Percentiles rank a stretch among this genome's conserved stretches.
These are phyloP conservation scores for Luperina testacea DNA, from an alignment of 2,888 invertebrate species.

Conservation along the genomic window DNA sequence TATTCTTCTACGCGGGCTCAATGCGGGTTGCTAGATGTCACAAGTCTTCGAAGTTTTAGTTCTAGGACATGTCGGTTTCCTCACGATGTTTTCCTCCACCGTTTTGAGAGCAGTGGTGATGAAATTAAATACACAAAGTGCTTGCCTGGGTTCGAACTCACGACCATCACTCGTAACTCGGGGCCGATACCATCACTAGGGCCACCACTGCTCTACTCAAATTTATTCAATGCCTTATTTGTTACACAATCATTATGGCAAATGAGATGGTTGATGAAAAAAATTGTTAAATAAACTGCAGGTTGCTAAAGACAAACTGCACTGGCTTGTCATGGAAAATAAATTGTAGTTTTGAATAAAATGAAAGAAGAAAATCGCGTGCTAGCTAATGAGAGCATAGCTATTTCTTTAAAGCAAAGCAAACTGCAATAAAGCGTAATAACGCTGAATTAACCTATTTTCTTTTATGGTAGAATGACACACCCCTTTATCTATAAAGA, in stretches of 20 bases:
- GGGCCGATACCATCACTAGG: too few relatives aligned
- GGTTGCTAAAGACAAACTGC: slow-evolving; percentile 1
- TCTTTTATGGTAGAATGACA: neutral
- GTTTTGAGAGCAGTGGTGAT: too few relatives aligned
- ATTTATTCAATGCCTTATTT: neutral
- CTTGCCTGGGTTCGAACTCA: too few relatives aligned
- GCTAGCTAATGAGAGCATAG: slow-evolving; percentile 29
- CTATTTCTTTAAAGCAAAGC: slow-evolving; percentile 25
- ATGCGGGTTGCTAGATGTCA: too few relatives aligned
- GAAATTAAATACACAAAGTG: too few relatives aligned
- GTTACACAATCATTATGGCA: neutral
- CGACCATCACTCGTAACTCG: too few relatives aligned
- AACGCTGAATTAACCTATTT: slow-evolving; percentile 16
- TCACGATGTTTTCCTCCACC: too few relatives aligned
- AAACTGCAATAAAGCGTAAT: slow-evolving; percentile 32
- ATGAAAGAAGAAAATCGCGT: slow-evolving; percentile 39
- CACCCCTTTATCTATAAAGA: neutral
- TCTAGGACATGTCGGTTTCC: too few relatives aligned
- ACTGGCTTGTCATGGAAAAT: slow-evolving; percentile 1
- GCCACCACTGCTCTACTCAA: too few relatives aligned
- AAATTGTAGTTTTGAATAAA: slow-evolving; percentile 12
- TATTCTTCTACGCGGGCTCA: too few relatives aligned
- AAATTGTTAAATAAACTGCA: slow-evolving; percentile 10
- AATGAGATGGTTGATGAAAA: neutral
- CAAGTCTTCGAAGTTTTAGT: too few relatives aligned